These are phyloP conservation scores for Heterodera filipjevi DNA, from an alignment of 2,888 invertebrate genomes.

Conservation along the genomic window DNA sequence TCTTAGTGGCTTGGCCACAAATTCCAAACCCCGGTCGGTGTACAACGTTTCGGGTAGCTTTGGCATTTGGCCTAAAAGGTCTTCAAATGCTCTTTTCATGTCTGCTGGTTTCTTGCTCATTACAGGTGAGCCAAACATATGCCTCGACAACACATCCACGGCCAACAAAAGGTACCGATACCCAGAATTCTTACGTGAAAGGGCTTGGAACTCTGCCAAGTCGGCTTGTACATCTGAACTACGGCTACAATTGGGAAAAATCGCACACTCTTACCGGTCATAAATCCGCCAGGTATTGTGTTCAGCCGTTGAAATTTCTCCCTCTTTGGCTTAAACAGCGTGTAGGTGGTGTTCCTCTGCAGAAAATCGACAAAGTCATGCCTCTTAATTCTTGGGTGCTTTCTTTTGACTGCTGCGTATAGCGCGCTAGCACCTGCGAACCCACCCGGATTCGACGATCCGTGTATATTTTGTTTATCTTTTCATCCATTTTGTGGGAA, in stretches of 20 bases:
- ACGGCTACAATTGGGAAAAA: not conserved
- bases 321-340: slow-evolving; percentile 13
- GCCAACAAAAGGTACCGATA: slow-evolving; percentile 23
- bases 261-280: slow-evolving; percentile 5
- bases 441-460: not conserved
- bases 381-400: too few species aligned
- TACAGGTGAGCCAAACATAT: slow-evolving; percentile 12
- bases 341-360: too few species aligned
- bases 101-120: too few species aligned
- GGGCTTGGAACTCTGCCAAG: slow-evolving; percentile 28
- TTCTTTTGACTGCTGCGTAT: too few species aligned
- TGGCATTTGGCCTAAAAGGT: slow-evolving; percentile 23
- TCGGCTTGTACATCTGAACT: slow-evolving; percentile 25
- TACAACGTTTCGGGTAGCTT: slow-evolving; percentile 13
- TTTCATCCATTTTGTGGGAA: not conserved
- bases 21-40: slow-evolving; percentile 21
- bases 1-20: slow-evolving; percentile 14
- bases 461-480: not conserved
- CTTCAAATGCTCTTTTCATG: too few species aligned
- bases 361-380: too few species aligned
- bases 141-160: slow-evolving; percentile 25
- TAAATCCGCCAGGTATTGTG: slow-evolving; percentile 20
- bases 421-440: too few species aligned
- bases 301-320: not conserved
- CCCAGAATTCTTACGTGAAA: slow-evolving; percentile 15